Evolutionary conservation across 2,888 invertebrate species (phyloP), one percentile per base, ranked within the genome.

Genomic region (Crossocerus cetratus): DNA sequence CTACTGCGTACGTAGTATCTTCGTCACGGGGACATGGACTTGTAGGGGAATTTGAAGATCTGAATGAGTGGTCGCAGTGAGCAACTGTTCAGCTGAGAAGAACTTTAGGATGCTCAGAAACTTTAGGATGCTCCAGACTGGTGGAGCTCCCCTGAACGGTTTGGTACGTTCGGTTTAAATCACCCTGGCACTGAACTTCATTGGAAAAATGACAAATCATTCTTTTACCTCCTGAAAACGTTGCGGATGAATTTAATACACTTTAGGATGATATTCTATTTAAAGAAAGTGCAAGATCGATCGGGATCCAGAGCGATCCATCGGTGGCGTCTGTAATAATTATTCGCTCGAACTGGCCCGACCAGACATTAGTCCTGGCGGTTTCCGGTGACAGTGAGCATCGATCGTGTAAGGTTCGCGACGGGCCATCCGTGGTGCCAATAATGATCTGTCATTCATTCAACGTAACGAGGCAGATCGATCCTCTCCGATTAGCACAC

Each of bases 371-470:
- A 89, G 87, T 90, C 87, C 81, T 80, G 70, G 81, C 85, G 86
- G 86, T 87, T 84, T 80, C 86, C 87, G 83, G 88, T 89, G 87
- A 89, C 88, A 84, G 73, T 85, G 81, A 83, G 83, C 88, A 89
- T 90, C 88, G 86, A 89, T 89, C 86, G 89, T 83, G 69, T 69
- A 82, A 81, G 82, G 83, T 72, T 62, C 49, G 73, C 62, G 74
- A 78, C 76, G 65, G 66, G 71, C 77, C 76, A 74, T 77, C 74
- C 76, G 76, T 65, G 69, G 62, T 67, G 67, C 65, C 71, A 65
- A 76, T 77, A 77, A 76, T 80, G 77, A 82, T 77, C 70, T 57
- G 72, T 81, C 82, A 79, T 81, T 81, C 79, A 72, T 71, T 56
- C 53, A 56, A 58, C 53, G 56, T 74, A 78, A 74, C 74, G 71